Conservation (phyloP, 2,113 vertebrate genomes). For the Dunckerocampus dactyliophorus region DNA sequence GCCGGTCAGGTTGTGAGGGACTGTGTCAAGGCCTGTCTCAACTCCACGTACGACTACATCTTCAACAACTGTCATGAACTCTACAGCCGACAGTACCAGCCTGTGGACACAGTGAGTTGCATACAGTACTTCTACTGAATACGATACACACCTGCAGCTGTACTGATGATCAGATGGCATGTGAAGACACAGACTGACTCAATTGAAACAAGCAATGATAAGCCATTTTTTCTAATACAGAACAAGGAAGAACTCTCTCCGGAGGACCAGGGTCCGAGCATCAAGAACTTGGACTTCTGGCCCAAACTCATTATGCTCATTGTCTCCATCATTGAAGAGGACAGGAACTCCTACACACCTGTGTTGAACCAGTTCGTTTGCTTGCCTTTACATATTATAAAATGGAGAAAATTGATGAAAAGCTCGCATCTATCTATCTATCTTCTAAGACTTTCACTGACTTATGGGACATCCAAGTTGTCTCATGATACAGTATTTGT, state of each 20-base stretch:
- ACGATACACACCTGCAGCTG: background rate
- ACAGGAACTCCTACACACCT: constrained; percentile 92
- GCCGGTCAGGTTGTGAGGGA: constrained; percentile 97
- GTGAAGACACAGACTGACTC: too few species aligned
- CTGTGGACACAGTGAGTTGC: constrained; percentile 78
- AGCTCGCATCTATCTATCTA: background rate
- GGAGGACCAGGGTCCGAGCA: constrained; percentile 93
- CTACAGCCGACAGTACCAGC: constrained; percentile 90
- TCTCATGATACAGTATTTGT: too few species aligned
- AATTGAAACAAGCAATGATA: background rate
- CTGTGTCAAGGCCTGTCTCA: constrained; percentile 96
- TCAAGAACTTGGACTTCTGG: constrained; percentile 97
- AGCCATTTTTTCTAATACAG: constrained; percentile 46
- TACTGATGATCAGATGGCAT: too few species aligned
- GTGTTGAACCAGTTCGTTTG: constrained; percentile 93
- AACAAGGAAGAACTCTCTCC: constrained; percentile 85
- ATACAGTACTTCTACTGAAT: too few species aligned
- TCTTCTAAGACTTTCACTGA: too few species aligned
- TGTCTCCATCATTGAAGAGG: constrained; percentile 97
- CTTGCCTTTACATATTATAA: background rate
- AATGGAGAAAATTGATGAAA: background rate
- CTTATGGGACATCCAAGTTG: too few species aligned
- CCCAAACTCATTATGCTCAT: constrained; percentile 98
- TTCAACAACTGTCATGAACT: constrained; percentile 97
- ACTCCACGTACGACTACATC: constrained; percentile 97